These are phyloP conservation scores for Lacanobia wlatinum DNA, from an alignment of 2,888 invertebrate species.

Conservation along the genomic window DNA sequence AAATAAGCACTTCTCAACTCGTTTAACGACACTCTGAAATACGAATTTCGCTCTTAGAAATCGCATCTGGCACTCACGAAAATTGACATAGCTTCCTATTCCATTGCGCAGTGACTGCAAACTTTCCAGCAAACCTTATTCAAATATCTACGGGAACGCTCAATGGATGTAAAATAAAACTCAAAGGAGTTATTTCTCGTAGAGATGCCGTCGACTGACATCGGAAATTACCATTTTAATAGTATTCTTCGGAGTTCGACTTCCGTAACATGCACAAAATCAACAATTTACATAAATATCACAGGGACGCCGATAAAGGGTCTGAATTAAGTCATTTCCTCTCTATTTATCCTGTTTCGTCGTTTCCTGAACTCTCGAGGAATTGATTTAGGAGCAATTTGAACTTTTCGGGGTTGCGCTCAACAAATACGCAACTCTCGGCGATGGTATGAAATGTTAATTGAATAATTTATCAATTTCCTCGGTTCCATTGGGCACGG, in stretches of 20 bases:
- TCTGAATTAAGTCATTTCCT: slow-evolving; percentile 27
- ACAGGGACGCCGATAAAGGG: slow-evolving; percentile 28
- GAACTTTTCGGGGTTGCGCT: slow-evolving; percentile 11
- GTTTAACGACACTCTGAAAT: slow-evolving; percentile 45
- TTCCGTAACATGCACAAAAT: slow-evolving; percentile 63
- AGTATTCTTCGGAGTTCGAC: slow-evolving; percentile 53
- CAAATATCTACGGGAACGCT: slow-evolving; percentile 29
- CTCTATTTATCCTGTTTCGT: slow-evolving; percentile 28
- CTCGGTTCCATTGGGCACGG: slow-evolving; percentile 20
- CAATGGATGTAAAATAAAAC: slow-evolving; percentile 57
- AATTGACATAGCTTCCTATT: slow-evolving; percentile 38
- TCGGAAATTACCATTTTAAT: slow-evolving; percentile 66
- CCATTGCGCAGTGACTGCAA: slow-evolving; percentile 46
- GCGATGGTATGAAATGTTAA: slow-evolving; percentile 27
- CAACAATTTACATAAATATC: slow-evolving; percentile 60
- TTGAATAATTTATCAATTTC: slow-evolving; percentile 44
- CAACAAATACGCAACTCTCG: slow-evolving; percentile 34
- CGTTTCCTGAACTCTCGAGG: slow-evolving; percentile 19
- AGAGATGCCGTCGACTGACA: slow-evolving; percentile 36
- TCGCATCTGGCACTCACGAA: slow-evolving; percentile 36
- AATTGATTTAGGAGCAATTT: slow-evolving; percentile 17
- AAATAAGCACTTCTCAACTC: slow-evolving; percentile 49
- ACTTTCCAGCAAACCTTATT: slow-evolving; percentile 26
- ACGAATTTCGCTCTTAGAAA: slow-evolving; percentile 39
- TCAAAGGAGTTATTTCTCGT: slow-evolving; percentile 19